Conservation (phyloP, 2,888 invertebrate species). For the Mellilla xanthometata region DNA sequence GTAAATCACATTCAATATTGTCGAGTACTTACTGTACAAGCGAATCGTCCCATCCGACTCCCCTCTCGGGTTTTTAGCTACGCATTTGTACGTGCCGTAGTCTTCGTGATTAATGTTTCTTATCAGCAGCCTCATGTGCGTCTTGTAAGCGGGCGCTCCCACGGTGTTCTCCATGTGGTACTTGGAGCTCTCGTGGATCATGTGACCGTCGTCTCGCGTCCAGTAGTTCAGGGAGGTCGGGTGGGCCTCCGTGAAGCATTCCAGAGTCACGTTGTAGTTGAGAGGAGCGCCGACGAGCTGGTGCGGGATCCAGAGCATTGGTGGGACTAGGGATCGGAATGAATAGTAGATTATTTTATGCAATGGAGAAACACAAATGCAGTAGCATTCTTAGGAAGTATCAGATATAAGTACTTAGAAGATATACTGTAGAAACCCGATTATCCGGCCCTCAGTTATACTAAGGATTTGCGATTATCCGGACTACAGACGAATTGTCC, state of each 20-base stretch:
- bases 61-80: slow-evolving; percentile 94
- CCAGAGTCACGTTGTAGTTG: slow-evolving; percentile 91
- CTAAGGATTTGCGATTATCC: no score
- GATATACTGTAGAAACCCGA: no score
- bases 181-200: slow-evolving; percentile 93
- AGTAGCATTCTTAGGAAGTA: no score
- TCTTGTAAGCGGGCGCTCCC: slow-evolving; percentile 89
- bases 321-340: no score
- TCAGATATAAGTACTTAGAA: no score
- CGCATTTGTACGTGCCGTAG: slow-evolving; percentile 94
- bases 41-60: slow-evolving; percentile 95
- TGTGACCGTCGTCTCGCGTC: slow-evolving; percentile 93
- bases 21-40: slow-evolving; percentile 89
- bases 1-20: no score
- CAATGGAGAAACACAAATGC: no score
- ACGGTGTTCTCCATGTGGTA: slow-evolving; percentile 89
- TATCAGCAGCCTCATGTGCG: slow-evolving; percentile 93
- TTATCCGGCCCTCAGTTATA: no score
- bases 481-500: no score
- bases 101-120: slow-evolving; percentile 89
- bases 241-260: slow-evolving; percentile 95
- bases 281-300: slow-evolving; percentile 94
- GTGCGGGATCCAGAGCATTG: slow-evolving; percentile 96
- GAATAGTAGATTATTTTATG: no score
- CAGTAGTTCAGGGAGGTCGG: slow-evolving; percentile 95